Percentiles rank a stretch among this genome's conserved stretches.
phyloP scores from a whole-genome alignment of 2,113 vertebrate species.

The Micronycteris hirsuta region DNA sequence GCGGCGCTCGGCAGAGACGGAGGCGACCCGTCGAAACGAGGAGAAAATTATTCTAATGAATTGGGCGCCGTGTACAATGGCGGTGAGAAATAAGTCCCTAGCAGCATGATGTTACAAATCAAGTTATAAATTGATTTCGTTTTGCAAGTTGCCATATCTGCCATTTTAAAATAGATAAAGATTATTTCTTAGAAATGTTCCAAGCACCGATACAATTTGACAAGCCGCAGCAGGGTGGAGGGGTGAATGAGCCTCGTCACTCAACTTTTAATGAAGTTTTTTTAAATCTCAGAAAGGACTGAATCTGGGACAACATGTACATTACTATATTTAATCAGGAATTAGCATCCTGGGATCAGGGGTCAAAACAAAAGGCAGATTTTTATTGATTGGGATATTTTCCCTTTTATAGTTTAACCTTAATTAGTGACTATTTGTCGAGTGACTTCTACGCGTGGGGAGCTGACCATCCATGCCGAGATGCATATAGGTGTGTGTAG shows the following conservation, averaged over 20 bases:
- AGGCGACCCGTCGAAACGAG: background rate
- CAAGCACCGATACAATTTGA: conserved; percentile 14
- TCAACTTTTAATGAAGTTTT: background rate
- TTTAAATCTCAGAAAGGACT: background rate
- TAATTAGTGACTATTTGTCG: background rate
- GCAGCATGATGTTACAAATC: conserved; percentile 31
- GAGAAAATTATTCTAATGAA: conserved; percentile 15
- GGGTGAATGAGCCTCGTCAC: background rate
- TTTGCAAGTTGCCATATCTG: conserved; percentile 13
- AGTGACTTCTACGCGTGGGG: background rate
- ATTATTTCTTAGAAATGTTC: conserved; percentile 45
- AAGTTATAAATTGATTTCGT: conserved; percentile 38
- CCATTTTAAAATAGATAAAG: conserved; percentile 41
- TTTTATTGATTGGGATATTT: background rate
- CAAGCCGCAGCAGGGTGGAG: background rate
- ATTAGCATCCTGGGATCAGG: background rate
- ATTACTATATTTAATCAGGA: background rate
- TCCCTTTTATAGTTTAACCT: background rate
- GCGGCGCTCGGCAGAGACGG: background rate
- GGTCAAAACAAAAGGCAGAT: conserved; percentile 18
- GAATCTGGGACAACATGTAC: background rate
- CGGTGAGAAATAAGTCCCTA: background rate
- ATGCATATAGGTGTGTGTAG: background rate
- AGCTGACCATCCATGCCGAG: background rate
- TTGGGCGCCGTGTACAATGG: background rate